Conservation (phyloP, 2,888 invertebrate species). For the Patella ulyssiponensis region DNA sequence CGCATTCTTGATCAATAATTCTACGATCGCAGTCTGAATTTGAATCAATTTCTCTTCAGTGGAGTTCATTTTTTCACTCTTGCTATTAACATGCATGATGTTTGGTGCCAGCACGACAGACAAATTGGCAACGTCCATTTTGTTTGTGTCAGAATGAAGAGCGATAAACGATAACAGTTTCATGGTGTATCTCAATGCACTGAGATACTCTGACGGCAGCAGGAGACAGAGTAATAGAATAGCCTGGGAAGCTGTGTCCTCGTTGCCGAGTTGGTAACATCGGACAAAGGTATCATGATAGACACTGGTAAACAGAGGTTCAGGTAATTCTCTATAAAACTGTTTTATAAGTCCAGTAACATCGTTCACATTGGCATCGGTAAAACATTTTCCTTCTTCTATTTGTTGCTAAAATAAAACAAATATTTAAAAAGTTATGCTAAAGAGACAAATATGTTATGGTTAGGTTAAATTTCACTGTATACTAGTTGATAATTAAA, state of each 20-base stretch:
- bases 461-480: too few relatives aligned
- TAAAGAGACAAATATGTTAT: not conserved
- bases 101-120: slow-evolving; percentile 90
- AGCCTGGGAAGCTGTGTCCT: slow-evolving; percentile 74
- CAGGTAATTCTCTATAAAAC: slow-evolving; percentile 87
- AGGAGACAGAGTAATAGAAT: slow-evolving; percentile 81
- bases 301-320: slow-evolving; percentile 83
- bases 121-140: slow-evolving; percentile 88
- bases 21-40: slow-evolving; percentile 70
- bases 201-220: slow-evolving; percentile 83
- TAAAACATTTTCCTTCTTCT: slow-evolving; percentile 81
- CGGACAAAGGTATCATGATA: slow-evolving; percentile 84
- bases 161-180: slow-evolving; percentile 81
- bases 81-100: slow-evolving; percentile 82
- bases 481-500: too few relatives aligned
- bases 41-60: slow-evolving; percentile 64
- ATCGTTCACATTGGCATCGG: slow-evolving; percentile 83
- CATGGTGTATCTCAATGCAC: slow-evolving; percentile 86
- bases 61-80: slow-evolving; percentile 65
- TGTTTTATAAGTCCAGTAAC: slow-evolving; percentile 88
- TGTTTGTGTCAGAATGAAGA: slow-evolving; percentile 80
- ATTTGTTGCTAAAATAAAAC: slow-evolving; percentile 76
- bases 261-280: slow-evolving; percentile 69
- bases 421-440: not conserved
- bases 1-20: slow-evolving; percentile 86